phyloP scores from a whole-genome alignment of 2,113 vertebrate genomes.

The Gambusia holbrooki region DNA sequence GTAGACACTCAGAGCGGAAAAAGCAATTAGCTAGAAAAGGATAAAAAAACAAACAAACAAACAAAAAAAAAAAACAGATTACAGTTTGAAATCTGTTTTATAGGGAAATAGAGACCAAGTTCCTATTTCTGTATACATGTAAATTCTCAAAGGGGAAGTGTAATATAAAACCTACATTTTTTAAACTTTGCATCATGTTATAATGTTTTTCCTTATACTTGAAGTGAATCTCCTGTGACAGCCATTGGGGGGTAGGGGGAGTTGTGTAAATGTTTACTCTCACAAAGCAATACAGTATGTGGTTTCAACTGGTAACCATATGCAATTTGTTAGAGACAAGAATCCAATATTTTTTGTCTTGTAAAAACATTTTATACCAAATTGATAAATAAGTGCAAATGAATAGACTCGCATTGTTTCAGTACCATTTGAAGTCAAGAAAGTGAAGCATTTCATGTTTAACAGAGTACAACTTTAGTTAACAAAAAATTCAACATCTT shows the following conservation, averaged over 20 bases:
- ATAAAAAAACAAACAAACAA: background rate
- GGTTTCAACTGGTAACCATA: background rate
- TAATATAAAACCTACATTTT: too few species aligned
- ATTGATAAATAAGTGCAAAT: background rate
- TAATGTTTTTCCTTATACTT: too few species aligned
- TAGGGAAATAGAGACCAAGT: too few species aligned
- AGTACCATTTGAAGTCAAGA: background rate
- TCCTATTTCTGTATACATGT: background rate
- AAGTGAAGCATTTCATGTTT: background rate
- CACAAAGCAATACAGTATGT: background rate
- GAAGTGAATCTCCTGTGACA: too few species aligned
- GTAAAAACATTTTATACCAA: background rate
- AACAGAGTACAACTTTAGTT: background rate
- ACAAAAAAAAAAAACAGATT: background rate
- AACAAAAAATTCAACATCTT: background rate
- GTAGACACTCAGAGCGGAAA: background rate
- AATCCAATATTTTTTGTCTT: too few species aligned
- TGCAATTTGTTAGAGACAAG: background rate
- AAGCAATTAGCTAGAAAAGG: background rate
- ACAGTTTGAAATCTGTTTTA: background rate
- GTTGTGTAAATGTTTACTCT: too few species aligned
- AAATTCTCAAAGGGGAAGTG: too few species aligned
- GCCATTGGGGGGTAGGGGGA: too few species aligned
- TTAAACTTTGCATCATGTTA: too few species aligned
- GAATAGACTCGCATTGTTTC: background rate